A percentile compares a stretch with the other conserved stretches of the same genome.
Evolutionary conservation across 2,797 vertebrate genomes (phyloP).

Genomic region (Pogoniulus pusillus): DNA sequence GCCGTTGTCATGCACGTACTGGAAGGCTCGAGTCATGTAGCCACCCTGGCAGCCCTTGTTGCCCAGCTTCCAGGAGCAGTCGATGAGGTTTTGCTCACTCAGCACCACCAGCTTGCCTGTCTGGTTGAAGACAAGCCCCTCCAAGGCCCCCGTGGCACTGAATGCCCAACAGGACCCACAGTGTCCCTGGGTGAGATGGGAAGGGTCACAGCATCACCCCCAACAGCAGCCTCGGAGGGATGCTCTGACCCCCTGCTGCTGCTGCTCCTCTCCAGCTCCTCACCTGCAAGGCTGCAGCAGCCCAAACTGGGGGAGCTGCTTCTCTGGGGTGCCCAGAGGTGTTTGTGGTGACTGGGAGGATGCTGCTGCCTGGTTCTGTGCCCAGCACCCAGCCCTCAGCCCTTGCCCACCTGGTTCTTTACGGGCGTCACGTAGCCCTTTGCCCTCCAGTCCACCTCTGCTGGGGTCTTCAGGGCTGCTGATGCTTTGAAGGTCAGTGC

Average conservation of each 20-base stretch:
- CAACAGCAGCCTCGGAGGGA: rapidly evolving
- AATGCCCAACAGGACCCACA: constrained; percentile 89
- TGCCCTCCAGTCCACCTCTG: constrained; percentile 7
- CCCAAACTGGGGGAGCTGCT: background rate
- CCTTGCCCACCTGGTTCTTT: constrained; percentile 22
- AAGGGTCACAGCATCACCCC: rapidly evolving
- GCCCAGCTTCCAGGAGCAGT: constrained; percentile 32
- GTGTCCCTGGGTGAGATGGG: constrained; percentile 69
- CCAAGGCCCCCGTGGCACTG: constrained; percentile 84
- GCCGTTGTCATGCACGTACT: background rate
- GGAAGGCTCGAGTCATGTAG: background rate
- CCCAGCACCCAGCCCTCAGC: background rate
- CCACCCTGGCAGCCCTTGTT: background rate
- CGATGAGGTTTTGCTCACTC: constrained; percentile 62
- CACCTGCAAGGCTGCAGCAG: background rate
- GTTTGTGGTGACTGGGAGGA: background rate
- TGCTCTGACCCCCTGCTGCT: rapidly evolving
- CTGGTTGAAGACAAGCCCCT: constrained; percentile 82
- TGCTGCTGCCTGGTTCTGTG: background rate
- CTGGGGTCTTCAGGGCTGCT: rapidly evolving
- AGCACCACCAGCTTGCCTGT: constrained; percentile 70
- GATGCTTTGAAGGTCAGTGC: background rate
- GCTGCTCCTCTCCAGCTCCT: background rate
- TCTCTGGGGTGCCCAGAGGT: background rate
- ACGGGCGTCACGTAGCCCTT: constrained; percentile 32